Evolutionary conservation across 2,113 vertebrate genomes (phyloP).

Genomic region (Heterotilapia buettikoferi): DNA sequence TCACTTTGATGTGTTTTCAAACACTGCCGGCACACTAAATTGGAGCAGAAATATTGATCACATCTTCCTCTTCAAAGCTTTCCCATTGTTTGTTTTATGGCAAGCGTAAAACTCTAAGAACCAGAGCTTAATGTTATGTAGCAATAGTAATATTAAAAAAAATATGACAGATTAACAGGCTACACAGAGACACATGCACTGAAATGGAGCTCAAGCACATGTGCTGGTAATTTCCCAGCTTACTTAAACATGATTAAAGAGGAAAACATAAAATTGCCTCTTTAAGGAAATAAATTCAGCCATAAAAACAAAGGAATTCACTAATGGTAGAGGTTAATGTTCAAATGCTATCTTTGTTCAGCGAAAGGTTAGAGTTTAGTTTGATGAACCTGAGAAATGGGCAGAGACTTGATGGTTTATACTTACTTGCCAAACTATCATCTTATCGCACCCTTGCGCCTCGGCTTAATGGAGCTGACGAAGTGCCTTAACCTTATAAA

Average conservation of each 20-base stretch:
- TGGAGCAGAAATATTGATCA: neutral
- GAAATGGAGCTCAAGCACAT: neutral
- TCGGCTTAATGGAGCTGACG: slow-evolving; percentile 20
- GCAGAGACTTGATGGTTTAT: slow-evolving; percentile 42
- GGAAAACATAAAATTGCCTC: slow-evolving; percentile 40
- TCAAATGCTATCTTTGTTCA: slow-evolving; percentile 18
- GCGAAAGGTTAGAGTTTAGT: neutral
- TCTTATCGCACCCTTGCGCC: slow-evolving; percentile 23
- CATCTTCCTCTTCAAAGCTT: neutral
- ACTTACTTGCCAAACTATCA: slow-evolving; percentile 36
- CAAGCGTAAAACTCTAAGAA: neutral
- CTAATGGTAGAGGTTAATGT: slow-evolving; percentile 28
- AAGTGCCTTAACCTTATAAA: neutral
- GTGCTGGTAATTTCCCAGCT: slow-evolving; percentile 29
- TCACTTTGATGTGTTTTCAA: slow-evolving; percentile 10
- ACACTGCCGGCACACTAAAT: neutral
- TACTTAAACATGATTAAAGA: slow-evolving; percentile 28
- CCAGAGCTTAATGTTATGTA: neutral
- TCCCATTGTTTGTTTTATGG: neutral
- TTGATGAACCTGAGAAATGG: slow-evolving; percentile 6
- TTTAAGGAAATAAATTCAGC: slow-evolving; percentile 27
- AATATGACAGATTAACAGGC: neutral
- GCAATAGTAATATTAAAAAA: neutral
- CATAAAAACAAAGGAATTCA: slow-evolving; percentile 57
- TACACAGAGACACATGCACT: neutral